Base-by-base conservation (phyloP, 1,140 invertebrate species). In the Chlorops oryzae region DNA sequence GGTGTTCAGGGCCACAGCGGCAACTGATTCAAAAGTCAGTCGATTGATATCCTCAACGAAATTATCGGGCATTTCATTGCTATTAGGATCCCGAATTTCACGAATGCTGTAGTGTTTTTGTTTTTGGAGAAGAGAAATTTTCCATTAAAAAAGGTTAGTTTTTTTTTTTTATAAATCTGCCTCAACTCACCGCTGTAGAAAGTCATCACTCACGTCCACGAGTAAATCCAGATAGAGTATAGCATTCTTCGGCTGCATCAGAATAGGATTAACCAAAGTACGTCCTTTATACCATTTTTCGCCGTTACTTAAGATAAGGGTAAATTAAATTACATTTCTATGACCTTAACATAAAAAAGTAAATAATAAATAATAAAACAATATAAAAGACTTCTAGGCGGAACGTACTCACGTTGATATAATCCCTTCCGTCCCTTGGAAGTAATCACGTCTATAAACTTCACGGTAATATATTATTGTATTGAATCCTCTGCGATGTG, bases 11-110 rank as follows among this genome's bases (percentile, higher is more conserved):
- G 84, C 83, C 1, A 90, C 78, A 1, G 79, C 72, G 1, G 77
- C 80, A 13, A 88, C 83, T 0, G 82, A 84, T 67, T 89, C 86
- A 20, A 88, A 60, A 5, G 83, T 71, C 79, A 84, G 81, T 60
- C 83, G 79, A 50, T 83, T 82, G 51, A 86, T 73, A 59, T 85
- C 82, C 39, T 79, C 77, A 22, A 77, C 74, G 62, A 85, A 84
- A 52, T 78, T 74, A 2, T 59, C 65, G 0, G 78, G 77, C 55
- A 86, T 71, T 66, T 81, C 78, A 51, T 76, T 49, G 5, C 50
- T 78, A 18, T 74, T 68, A 15, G 75, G 64, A 57, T 81, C 70
- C 25, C 78, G 70, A 28, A 80, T 70, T 24, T 63, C 63, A 46
- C 73, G 77, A 46, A 84, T 78, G 47, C 80, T 82, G 12, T 5